Conservation (phyloP, 2,888 invertebrate species). For the Kryphioiulus occultus region DNA sequence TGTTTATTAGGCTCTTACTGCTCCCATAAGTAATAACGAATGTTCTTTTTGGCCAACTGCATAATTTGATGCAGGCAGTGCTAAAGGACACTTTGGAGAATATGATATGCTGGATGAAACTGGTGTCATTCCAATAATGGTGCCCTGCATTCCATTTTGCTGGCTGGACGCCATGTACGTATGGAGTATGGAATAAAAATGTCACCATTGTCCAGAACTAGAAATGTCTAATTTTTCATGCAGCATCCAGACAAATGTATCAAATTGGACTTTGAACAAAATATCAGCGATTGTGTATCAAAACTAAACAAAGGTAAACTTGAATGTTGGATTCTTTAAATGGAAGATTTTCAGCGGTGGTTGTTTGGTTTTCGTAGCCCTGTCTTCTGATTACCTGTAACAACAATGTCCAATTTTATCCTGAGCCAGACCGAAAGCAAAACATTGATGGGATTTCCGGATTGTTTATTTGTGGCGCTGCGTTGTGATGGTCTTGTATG, state of each 20-base stretch:
- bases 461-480: not conserved
- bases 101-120: not conserved
- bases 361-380: not conserved
- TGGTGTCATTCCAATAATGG: not conserved
- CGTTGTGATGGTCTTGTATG: not conserved
- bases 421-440: not conserved
- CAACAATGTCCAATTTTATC: not conserved
- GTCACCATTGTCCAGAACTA: too few relatives aligned
- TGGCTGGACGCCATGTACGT: not conserved
- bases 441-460: not conserved
- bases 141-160: not conserved
- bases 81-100: not conserved
- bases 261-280: not conserved
- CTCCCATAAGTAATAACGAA: not conserved
- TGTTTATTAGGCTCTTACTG: not conserved
- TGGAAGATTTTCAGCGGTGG: too few relatives aligned
- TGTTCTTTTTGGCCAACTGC: slow-evolving; percentile 4
- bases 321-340: not conserved
- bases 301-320: not conserved
- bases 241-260: not conserved
- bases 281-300: not conserved
- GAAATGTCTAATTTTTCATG: too few relatives aligned
- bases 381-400: not conserved
- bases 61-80: slow-evolving; percentile 2
- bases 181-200: not conserved